Evolutionary conservation across 2,888 invertebrate genomes (phyloP), one percentile per base, ranked within the genome.

Genomic region (Tipula lateralis): DNA sequence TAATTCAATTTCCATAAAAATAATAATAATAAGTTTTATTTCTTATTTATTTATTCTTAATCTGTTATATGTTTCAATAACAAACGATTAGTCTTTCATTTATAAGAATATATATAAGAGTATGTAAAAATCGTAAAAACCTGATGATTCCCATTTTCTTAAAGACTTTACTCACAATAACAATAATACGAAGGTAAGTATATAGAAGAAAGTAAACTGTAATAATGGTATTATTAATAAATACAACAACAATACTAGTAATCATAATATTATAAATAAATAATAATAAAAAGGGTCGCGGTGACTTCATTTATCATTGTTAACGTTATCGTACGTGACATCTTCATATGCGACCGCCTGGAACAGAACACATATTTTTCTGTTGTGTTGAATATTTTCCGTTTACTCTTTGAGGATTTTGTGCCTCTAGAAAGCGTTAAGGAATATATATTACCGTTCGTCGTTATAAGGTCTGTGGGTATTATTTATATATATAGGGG

Each of bases 251-350:
- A 66, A 66, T 24, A 7, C 5, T 44, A 66, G 7, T 66, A 66
- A 66, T 66, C 66, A 66, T 66, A 66, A 66, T 66, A 66, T 24
- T 24, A n/a, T n/a, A 66, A 66, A 66, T 66, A 66, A 66, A 66
- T 66, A 82, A 82, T 82, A 82, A 83, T 24, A 83, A 83, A 34
- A 85, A 85, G 85, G 85, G 85, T 85, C 83, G 83, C 84, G 83
- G 84, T 85, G 84, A 84, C 84, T 85, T 84, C 85, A 85, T 85
- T 85, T 85, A 85, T 85, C 85, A 85, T 85, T 85, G 85, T 85
- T 85, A 85, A 85, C 84, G 81, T 81, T 85, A 85, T 85, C 85
- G 85, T 84, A 85, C 85, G 83, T 85, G 85, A 85, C 85, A 85
- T 85, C 85, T 85, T 83, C 84, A 84, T 85, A 83, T 83, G 83